Base-by-base conservation (phyloP, 2,888 invertebrate genomes). In the Chrysopilus asiliformis region DNA sequence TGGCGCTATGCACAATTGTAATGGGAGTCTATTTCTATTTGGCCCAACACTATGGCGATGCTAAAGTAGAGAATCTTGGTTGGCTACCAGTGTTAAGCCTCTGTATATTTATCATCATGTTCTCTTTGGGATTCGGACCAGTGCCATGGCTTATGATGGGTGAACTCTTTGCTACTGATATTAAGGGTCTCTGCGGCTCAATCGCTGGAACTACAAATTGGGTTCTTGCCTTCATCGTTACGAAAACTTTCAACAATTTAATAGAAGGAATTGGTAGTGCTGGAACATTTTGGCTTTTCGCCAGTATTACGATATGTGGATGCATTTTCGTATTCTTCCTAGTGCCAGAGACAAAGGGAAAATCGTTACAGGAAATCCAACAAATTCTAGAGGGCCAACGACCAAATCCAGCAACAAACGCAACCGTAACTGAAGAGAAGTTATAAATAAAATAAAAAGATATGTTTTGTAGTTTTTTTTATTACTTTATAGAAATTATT, bases 101-200 rank as follows among this genome's bases (percentile, higher is more conserved):
- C 14, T 80, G 83, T 29, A 44, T 82, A 2, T 90, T 84, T 58
- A 78, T 87, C 14, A 60, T 83, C 14, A 73, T 82, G 28, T 90
- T 87, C 64, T 83, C 85, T 0, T 53, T 87, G 24, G 89, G 89
- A 32, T 80, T 78, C 49, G 90, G 90, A 1, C 90, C 90, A 0
- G 82, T 90, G 30, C 89, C 89, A 0, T 63, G 62, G 63, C 71
- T 87, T 68, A 80, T 63, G 61, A 68, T 79, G 57, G 74, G 86
- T 3, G 90, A 90, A 57, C 66, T 90, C 9, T 81, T 90, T 56
- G 71, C 83, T 32, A 68, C 79, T 2, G 78, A 84, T 49, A 79
- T 86, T 40, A 84, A 84, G 54, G 79, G 76, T 4, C 68, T 79
- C 34, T 80, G 80, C 16, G 73, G 77, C 14, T 81, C 85, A 1